Percentiles rank a stretch among this genome's conserved stretches.
These are phyloP conservation scores for Miltochrista miniata DNA, from an alignment of 2,888 invertebrate species.

Conservation along the genomic window DNA sequence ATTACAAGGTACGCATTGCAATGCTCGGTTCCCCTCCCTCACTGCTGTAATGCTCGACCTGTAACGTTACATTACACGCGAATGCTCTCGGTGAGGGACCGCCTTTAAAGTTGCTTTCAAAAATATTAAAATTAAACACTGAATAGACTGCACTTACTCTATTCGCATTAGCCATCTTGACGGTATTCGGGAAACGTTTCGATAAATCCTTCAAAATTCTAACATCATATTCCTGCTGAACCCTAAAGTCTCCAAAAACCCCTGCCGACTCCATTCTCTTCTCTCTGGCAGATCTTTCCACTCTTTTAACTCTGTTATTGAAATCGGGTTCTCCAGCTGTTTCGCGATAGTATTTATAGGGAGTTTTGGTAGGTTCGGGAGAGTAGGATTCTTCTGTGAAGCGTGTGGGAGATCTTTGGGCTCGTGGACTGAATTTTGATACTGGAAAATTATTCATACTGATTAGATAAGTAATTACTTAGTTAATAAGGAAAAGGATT, in stretches of 20 bases:
- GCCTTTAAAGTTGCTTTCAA: too few species aligned
- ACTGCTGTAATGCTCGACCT: too few species aligned
- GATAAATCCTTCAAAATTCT: constrained; percentile 41
- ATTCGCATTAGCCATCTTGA: constrained; percentile 12
- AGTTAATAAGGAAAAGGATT: too few species aligned
- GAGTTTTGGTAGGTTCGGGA: neutral
- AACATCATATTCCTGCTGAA: constrained; percentile 32
- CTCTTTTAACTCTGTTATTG: neutral
- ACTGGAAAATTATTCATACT: neutral
- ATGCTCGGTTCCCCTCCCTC: too few species aligned
- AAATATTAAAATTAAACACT: too few species aligned
- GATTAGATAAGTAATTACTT: too few species aligned
- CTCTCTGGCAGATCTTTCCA: neutral
- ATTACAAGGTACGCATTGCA: too few species aligned
- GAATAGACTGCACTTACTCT: constrained; percentile 33
- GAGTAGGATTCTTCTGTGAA: neutral
- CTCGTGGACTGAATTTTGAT: neutral
- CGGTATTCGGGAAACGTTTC: constrained; percentile 33
- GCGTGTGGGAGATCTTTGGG: neutral
- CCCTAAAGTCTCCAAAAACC: neutral
- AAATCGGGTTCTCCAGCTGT: neutral
- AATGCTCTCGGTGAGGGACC: too few species aligned
- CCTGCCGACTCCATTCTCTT: neutral
- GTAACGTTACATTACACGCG: too few species aligned
- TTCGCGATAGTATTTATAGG: neutral